Percentiles rank a stretch among this genome's conserved stretches.
Conservation (phyloP, 2,113 vertebrate genomes). For the Pollimyrus isidori region DNA sequence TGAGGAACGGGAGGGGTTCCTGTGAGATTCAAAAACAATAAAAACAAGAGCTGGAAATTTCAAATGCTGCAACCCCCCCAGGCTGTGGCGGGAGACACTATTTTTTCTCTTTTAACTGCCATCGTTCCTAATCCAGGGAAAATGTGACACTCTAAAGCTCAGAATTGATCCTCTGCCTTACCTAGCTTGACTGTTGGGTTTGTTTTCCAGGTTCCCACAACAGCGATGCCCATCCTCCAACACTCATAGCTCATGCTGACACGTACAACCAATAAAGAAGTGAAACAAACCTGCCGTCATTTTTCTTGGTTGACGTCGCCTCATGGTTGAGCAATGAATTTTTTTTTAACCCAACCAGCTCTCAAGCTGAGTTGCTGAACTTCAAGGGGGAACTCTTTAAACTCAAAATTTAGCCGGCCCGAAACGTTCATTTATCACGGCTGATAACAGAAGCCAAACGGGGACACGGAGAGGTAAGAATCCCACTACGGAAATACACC, state of each 20-base stretch:
- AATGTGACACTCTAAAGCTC: neutral
- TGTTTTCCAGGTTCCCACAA: constrained; percentile 8
- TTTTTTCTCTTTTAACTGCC: neutral
- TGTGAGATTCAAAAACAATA: constrained; percentile 2
- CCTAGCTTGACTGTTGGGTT: neutral
- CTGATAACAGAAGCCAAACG: neutral
- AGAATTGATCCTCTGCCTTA: neutral
- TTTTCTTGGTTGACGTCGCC: constrained; percentile 16
- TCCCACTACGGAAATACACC: neutral
- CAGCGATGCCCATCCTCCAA: neutral
- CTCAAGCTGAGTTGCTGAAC: neutral
- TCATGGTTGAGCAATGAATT: constrained; percentile 15
- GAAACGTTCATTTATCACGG: constrained; percentile 20
- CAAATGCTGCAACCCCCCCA: neutral
- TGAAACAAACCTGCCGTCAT: constrained; percentile 11
- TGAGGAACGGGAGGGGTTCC: neutral
- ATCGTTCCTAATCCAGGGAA: neutral
- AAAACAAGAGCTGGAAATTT: neutral
- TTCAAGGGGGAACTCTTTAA: constrained; percentile 15
- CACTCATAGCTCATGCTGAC: constrained; percentile 20
- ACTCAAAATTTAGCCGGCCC: constrained; percentile 9
- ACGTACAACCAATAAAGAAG: constrained; percentile 16
- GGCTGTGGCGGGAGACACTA: neutral
- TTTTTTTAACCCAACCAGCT: neutral
- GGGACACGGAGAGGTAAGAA: neutral